These are phyloP conservation scores for Epirrhoe tristata DNA, from an alignment of 2,888 invertebrate genomes.

Conservation along the genomic window DNA sequence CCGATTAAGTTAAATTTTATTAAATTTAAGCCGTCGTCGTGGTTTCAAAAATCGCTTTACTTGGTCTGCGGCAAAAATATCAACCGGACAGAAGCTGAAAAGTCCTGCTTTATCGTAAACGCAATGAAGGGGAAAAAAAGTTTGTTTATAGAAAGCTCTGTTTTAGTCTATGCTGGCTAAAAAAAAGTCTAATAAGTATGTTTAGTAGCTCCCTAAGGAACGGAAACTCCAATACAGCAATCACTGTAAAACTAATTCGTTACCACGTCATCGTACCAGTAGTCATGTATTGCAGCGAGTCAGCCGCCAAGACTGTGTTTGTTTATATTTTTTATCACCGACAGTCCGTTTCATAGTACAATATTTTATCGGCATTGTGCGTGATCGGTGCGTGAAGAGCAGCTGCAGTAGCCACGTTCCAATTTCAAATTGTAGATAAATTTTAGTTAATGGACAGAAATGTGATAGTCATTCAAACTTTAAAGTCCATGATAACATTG, in stretches of 20 bases:
- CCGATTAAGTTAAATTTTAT: not conserved
- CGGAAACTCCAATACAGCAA: not conserved
- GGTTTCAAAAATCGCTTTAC: too few species aligned
- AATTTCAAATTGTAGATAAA: slow-evolving; percentile 10
- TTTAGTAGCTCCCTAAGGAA: too few species aligned
- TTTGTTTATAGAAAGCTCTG: too few species aligned
- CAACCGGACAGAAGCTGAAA: too few species aligned
- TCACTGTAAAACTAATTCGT: not conserved
- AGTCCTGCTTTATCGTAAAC: too few species aligned
- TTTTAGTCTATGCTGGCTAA: too few species aligned
- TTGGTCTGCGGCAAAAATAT: too few species aligned
- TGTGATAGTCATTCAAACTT: not conserved
- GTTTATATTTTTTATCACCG: slow-evolving; percentile 56
- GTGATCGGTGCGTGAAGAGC: slow-evolving; percentile 51
- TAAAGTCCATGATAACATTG: not conserved
- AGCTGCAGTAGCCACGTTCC: slow-evolving; percentile 24
- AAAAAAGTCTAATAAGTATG: too few species aligned
- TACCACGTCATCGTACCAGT: slow-evolving; percentile 10
- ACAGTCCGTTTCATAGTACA: slow-evolving; percentile 56
- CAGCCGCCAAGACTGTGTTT: slow-evolving; percentile 45
- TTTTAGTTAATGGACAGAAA: not conserved
- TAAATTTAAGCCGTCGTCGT: too few species aligned
- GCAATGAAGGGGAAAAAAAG: too few species aligned
- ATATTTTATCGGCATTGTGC: slow-evolving; percentile 47
- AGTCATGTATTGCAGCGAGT: slow-evolving; percentile 36